Evolutionary conservation across 2,888 invertebrate genomes (phyloP), one percentile per base, ranked within the genome.

Genomic region (Poecilobothrus nobilitatus): DNA sequence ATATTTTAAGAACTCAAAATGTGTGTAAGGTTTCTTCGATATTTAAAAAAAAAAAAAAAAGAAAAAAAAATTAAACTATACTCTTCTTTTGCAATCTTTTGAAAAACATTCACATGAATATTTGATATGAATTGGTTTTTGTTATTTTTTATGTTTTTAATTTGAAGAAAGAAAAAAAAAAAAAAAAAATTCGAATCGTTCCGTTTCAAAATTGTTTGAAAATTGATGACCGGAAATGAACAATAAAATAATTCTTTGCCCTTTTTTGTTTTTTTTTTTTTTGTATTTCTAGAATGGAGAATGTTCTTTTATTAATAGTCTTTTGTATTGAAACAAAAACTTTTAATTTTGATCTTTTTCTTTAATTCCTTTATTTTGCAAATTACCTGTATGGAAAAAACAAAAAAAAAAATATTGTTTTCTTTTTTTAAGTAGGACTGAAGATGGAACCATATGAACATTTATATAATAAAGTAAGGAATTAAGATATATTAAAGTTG

Each of bases 141-240:
- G 53, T 15, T n/a, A 18, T 37, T 37, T 37, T 27, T 41, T 41
- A 12, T 41, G 41, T 41, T 12, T 15, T 53, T 53, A 53, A 53
- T 53, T 53, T 18, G 18, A 53, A n/a, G 18, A 53, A 53, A n/a
- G 15, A 53, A 18, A 53, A 12, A 53, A 53, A 53, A 18, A 53
- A 53, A 53, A 15, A n/a, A 1, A 18, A 53, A 53, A 18, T 8
- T 18, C 53, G 18, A 53, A 53, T 18, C 53, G 53, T 53, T 53
- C 53, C 53, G 53, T 53, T 53, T 53, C 15, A 53, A 53, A 18
- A 6, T n/a, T 37, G 8, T 37, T 53, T 53, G 53, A 53, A 18
- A 53, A 53, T 53, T 53, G 53, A 53, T 53, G 53, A 53, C 53
- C 53, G 53, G 53, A 53, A 53, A 53, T 53, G 53, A 53, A 53